Conservation (phyloP, 1,140 invertebrate species). For the Pseudomyrmex gracilis region DNA sequence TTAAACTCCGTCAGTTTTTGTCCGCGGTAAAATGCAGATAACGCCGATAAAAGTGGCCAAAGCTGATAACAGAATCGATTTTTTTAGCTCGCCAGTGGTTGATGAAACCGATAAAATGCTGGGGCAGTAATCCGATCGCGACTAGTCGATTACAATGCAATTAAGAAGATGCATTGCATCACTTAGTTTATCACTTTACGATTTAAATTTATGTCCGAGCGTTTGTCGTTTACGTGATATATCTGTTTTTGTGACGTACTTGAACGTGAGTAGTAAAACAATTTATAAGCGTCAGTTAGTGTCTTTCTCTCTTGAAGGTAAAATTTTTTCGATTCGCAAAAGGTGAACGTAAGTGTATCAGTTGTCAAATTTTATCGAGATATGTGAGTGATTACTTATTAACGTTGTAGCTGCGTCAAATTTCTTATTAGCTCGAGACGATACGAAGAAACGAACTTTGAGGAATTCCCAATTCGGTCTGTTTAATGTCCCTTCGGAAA, state of each 20-base stretch:
- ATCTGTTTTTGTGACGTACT: too few relatives aligned
- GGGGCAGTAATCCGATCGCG: slow-evolving; percentile 44
- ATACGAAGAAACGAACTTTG: background rate
- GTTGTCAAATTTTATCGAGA: background rate
- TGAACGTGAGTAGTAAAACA: too few relatives aligned
- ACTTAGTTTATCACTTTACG: background rate
- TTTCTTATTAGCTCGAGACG: background rate
- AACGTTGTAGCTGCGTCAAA: background rate
- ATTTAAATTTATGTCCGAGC: slow-evolving; percentile 8
- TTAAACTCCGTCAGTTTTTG: background rate
- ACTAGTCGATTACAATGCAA: slow-evolving; percentile 34
- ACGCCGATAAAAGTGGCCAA: slow-evolving; percentile 23
- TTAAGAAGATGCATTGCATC: slow-evolving; percentile 34
- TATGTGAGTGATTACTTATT: background rate
- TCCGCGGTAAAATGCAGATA: slow-evolving; percentile 19
- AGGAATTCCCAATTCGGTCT: background rate
- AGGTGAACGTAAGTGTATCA: background rate
- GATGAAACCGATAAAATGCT: slow-evolving; percentile 56
- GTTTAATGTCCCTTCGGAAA: background rate
- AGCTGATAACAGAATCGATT: slow-evolving; percentile 49
- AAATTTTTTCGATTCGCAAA: background rate
- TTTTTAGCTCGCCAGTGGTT: slow-evolving; percentile 9
- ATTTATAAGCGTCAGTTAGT: too few relatives aligned
- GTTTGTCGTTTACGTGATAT: background rate
- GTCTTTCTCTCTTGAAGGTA: background rate